These are phyloP conservation scores for Zophobas atratus DNA, from an alignment of 1,140 invertebrate genomes.

Conservation along the genomic window DNA sequence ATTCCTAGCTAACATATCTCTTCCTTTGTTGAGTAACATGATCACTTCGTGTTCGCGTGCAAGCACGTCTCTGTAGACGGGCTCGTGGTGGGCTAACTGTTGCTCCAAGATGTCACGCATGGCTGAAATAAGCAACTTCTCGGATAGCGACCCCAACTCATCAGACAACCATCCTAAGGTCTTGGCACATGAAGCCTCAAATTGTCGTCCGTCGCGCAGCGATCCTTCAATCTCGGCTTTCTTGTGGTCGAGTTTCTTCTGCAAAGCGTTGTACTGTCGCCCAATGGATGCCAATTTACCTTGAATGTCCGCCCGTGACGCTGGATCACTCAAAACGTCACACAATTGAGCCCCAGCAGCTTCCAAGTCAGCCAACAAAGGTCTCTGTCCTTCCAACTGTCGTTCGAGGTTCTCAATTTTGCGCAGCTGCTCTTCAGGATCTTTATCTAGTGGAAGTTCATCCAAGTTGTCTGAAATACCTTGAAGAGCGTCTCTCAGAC, in stretches of 20 bases:
- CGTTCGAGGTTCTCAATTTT: constrained; percentile 90
- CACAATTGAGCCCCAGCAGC: constrained; percentile 88
- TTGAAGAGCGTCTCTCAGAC: constrained; percentile 86
- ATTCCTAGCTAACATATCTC: constrained; percentile 79
- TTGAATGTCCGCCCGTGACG: constrained; percentile 91
- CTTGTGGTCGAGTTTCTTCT: constrained; percentile 90
- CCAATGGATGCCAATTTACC: constrained; percentile 87
- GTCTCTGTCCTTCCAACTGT: constrained; percentile 89
- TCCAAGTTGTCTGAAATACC: constrained; percentile 90
- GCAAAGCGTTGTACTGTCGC: constrained; percentile 87
- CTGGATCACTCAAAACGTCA: constrained; percentile 91
- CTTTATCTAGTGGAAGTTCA: constrained; percentile 84
- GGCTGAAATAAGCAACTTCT: constrained; percentile 88
- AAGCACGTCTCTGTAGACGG: constrained; percentile 90
- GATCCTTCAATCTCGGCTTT: constrained; percentile 93
- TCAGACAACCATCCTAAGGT: constrained; percentile 91
- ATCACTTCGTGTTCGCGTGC: constrained; percentile 94
- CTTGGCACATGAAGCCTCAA: constrained; percentile 88
- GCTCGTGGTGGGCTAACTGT: constrained; percentile 91
- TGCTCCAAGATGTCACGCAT: constrained; percentile 86
- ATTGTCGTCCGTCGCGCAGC: constrained; percentile 86
- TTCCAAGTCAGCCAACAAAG: constrained; percentile 89
- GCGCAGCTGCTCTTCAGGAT: constrained; percentile 89
- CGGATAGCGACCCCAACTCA: constrained; percentile 81
- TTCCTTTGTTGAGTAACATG: constrained; percentile 93